phyloP scores from a whole-genome alignment of 2,797 vertebrate species.

The Lutjanus argentimaculatus region DNA sequence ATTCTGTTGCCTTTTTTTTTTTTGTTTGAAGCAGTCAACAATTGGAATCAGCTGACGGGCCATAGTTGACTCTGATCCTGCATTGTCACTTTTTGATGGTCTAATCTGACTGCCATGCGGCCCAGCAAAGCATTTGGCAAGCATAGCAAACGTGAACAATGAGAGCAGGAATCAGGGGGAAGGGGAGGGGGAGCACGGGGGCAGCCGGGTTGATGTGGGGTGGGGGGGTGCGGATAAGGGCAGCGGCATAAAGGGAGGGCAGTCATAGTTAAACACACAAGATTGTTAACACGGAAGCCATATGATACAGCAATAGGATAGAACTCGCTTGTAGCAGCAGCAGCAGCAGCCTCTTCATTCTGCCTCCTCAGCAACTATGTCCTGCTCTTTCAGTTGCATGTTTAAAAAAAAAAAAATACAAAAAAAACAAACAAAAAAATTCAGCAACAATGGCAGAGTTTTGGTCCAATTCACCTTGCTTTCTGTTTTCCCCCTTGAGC shows the following conservation, averaged over 20 bases:
- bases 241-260: conserved; percentile 69
- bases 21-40: conserved; percentile 86
- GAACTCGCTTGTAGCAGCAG: conserved; percentile 61
- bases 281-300: conserved; percentile 77
- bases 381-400: conserved; percentile 56
- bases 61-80: conserved; percentile 82
- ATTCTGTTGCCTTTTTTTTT: conserved; percentile 79
- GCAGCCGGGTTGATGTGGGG: conserved; percentile 65
- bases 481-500: conserved; percentile 40
- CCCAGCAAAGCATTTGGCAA: conserved; percentile 86
- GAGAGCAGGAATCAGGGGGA: conserved; percentile 77
- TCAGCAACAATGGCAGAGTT: conserved; percentile 48
- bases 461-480: conserved; percentile 61
- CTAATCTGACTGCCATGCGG: conserved; percentile 88
- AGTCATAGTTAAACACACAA: conserved; percentile 76
- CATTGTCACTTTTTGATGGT: conserved; percentile 89
- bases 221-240: conserved; percentile 58
- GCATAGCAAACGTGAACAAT: conserved; percentile 88
- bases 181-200: conserved; percentile 66
- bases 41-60: conserved; percentile 86
- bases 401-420: conserved; percentile 21
- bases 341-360: conserved; percentile 55
- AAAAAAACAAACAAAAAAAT: no score
- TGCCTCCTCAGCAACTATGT: conserved; percentile 78
- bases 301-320: conserved; percentile 75